Evolutionary conservation across 2,888 invertebrate genomes (phyloP).

Genomic region (Hymenopus coronatus): DNA sequence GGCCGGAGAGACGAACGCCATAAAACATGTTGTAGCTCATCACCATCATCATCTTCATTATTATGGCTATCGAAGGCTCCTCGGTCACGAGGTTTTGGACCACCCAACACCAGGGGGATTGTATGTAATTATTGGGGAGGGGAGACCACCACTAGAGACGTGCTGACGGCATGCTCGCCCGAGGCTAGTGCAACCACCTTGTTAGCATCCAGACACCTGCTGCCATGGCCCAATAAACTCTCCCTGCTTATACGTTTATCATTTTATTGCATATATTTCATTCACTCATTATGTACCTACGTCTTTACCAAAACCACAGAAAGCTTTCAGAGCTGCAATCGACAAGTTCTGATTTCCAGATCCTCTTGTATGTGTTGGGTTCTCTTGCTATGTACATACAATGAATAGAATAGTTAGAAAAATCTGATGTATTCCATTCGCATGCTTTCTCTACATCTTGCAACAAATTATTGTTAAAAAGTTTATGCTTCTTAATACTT

Average conservation of each 20-base stretch:
- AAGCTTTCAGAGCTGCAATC: background rate
- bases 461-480: too few species aligned
- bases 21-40: background rate
- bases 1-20: background rate
- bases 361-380: background rate
- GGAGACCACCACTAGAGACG: background rate
- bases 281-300: background rate
- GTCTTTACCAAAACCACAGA: background rate
- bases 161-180: background rate
- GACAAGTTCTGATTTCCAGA: background rate
- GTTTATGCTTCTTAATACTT: too few species aligned
- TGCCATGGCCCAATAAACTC: background rate
- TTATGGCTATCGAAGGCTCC: background rate
- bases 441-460: too few species aligned
- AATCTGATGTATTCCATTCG: too few species aligned
- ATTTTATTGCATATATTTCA: background rate
- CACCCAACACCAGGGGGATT: background rate
- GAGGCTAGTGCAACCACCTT: background rate
- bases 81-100: background rate
- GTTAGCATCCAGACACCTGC: background rate
- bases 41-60: background rate
- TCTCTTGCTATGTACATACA: too few species aligned
- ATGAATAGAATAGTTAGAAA: too few species aligned
- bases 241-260: background rate
- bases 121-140: background rate